phyloP scores from a whole-genome alignment of 2,113 vertebrate genomes.

The Thryonomys swinderianus region DNA sequence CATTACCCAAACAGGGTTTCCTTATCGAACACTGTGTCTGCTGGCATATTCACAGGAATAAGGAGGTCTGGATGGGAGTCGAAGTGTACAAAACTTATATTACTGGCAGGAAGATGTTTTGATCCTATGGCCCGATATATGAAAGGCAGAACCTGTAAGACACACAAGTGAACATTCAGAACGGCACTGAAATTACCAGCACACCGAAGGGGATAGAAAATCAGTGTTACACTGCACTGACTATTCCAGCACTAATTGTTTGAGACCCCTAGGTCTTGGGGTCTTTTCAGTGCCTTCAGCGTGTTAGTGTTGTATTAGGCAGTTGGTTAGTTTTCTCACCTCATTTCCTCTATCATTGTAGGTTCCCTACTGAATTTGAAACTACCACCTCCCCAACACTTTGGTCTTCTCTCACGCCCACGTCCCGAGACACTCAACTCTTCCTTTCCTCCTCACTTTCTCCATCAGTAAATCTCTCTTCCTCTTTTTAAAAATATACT shows the following conservation, averaged over 20 bases:
- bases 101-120: conserved; percentile 92
- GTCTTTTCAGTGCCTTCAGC: not conserved
- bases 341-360: not conserved
- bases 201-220: not conserved
- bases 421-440: not conserved
- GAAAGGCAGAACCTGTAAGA: conserved; percentile 92
- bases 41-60: conserved; percentile 97
- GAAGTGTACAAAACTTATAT: conserved; percentile 94
- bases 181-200: not conserved
- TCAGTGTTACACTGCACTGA: not conserved
- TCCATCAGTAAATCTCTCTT: not conserved
- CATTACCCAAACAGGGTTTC: conserved; percentile 93
- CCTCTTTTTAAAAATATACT: not conserved
- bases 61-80: conserved; percentile 99
- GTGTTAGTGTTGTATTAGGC: not conserved
- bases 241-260: not conserved
- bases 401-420: not conserved
- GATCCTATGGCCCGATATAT: conserved; percentile 98
- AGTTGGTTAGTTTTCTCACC: not conserved
- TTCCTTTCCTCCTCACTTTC: not conserved
- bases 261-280: not conserved
- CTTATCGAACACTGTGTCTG: conserved; percentile 96
- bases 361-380: not conserved
- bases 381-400: not conserved
- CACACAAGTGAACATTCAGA: not conserved